phyloP scores from a whole-genome alignment of 2,113 vertebrate genomes.

The Jacana jacana region DNA sequence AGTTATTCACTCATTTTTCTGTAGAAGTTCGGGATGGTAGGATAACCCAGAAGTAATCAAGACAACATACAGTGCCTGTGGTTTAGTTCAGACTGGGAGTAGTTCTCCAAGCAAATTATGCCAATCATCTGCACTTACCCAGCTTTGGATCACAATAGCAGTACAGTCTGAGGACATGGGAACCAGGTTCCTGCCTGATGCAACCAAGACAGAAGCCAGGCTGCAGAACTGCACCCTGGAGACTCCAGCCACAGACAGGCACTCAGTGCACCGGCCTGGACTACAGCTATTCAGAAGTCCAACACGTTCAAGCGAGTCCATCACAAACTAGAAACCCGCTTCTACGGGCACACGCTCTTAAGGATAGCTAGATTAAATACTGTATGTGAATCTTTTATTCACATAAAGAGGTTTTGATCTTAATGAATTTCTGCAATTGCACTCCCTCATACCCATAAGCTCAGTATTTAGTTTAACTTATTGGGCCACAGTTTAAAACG shows the following conservation, averaged over 20 bases:
- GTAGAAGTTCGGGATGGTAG: not conserved
- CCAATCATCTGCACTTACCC: not conserved
- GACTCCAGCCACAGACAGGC: not conserved
- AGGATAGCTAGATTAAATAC: not conserved
- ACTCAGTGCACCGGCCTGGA: not conserved
- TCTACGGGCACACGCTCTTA: not conserved
- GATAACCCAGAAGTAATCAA: not conserved
- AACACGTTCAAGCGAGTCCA: not conserved
- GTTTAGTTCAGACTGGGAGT: not conserved
- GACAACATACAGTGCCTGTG: not conserved
- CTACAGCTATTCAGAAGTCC: not conserved
- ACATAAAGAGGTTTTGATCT: not conserved
- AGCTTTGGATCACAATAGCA: not conserved
- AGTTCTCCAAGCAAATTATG: not conserved
- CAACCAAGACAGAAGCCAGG: not conserved
- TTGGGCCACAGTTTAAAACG: not conserved
- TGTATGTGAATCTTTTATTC: not conserved
- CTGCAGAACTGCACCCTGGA: not conserved
- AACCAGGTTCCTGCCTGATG: not conserved
- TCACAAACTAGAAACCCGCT: not conserved
- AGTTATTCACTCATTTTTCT: not conserved
- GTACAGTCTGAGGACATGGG: fast-evolving
- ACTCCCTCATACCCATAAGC: not conserved
- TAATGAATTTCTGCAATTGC: not conserved
- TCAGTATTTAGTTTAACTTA: not conserved